Base-by-base conservation (phyloP, 2,797 vertebrate species). In the Rhinatrema bivittatum region DNA sequence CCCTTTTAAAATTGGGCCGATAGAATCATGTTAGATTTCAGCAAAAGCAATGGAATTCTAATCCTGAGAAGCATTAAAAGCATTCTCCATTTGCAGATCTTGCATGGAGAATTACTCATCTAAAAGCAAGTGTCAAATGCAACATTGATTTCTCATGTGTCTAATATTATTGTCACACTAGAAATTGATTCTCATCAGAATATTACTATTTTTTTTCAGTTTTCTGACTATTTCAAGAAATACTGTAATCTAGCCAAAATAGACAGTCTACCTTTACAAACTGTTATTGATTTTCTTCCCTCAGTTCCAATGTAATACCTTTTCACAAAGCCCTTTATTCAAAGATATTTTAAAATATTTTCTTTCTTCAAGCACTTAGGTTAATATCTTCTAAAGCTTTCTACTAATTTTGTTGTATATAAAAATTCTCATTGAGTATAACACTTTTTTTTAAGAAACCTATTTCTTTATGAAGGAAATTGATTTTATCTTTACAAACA, bases 61-160 rank as follows among this genome's bases (percentile, higher is more conserved):
- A 29, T 65, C 53, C 47, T 55, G 60, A 57, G 21, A 42, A 35
- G 37, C 55, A 52, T 47, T 47, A 24, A 58, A 36, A 39, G 51
- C 46, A 46, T 63, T 56, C 51, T 56, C 29, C 42, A 57, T 60
- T 64, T 40, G 27, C 21, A 62, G 54, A 49, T 64, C 65, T 68
- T 38, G 39, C 54, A 64, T 65, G 60, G 55, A 28, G 50, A 73
- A 75, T 76, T 65, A 79, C 59, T 59, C 46, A 56, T 46, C 69
- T 70, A 63, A 79, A 65, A 80, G 63, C 64, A 69, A 46, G 42
- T 42, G 48, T 60, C 63, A 72, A 69, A 74, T 38, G 53, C 57
- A 69, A 42, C 57, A 26, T 20, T 78, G 72, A 79, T 81, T 79
- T 77, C 78, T 75, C 69, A 60, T 60, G 63, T 72, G 72, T 46